Evolutionary conservation across 1,140 invertebrate species (phyloP), one percentile per base, ranked within the genome.

Genomic region (Trachelipus rathkii): DNA sequence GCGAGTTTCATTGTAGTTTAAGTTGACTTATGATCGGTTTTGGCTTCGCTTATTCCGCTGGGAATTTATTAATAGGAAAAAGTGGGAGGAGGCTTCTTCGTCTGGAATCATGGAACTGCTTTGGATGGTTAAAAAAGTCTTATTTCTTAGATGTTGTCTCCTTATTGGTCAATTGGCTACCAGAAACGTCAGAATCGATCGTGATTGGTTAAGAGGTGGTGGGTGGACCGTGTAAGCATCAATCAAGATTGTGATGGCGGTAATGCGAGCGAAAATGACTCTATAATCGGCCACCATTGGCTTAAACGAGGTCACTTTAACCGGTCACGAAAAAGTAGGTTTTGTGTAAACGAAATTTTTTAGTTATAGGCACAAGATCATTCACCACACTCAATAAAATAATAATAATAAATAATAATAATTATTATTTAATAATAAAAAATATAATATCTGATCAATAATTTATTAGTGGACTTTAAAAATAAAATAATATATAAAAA

Each of bases 11-110:
- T 60, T 60, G 50, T 60, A 60, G 50, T 60, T 60, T 60, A 60
- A 60, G 50, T 60, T 60, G 50, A 15, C 50, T 60, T 60, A 4
- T 60, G 50, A 60, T 19, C 50, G 50, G 50, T 60, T 60, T 60
- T 60, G 19, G 33, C 19, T 60, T 60, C 50, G 19, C 19, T 60
- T 60, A 60, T 60, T 60, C 50, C 50, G 50, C 50, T 19, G 50
- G 50, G 50, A 60, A 60, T 60, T 60, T 60, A 60, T 60, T 60
- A n/a, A 60, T 60, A 60, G 50, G 50, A 60, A 60, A n/a, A 60
- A 60, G 50, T 13, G 50, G 50, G 50, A 1, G 50, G 50, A 19
- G 50, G 50, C 50, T 60, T 60, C 8, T 4, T 60, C 11, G 50
- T 19, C 50, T 19, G 11, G 50, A 60, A 8, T 15, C 19, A 15